Evolutionary conservation across 2,113 vertebrate species (phyloP), one percentile per base, ranked within the genome.

Genomic region (Corvus hawaiiensis): DNA sequence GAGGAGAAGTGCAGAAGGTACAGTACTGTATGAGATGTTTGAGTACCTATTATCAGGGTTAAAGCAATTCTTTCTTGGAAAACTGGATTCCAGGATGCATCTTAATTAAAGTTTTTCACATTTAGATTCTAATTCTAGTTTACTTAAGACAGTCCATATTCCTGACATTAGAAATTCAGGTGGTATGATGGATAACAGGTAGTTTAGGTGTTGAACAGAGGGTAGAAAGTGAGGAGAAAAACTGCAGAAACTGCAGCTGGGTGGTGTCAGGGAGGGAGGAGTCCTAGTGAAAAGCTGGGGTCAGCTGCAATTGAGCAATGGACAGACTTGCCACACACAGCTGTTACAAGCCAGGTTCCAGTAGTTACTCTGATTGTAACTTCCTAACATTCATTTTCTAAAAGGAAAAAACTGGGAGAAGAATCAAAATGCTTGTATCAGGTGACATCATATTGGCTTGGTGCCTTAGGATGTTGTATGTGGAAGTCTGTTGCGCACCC

Each of bases 1-100:
- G 95, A 98, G 99, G 74, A 98, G 99, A 97, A 99, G 99, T 59
- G 99, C 99, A 33, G 99, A 99, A 96, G 99, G 99, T 99, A 93
- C 68, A 54, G 62, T 85, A 20, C 71, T 15, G 7, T 41, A 4
- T 62, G 73, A 93, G 55, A 62, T n/a, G 22, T 6, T 48, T 41
- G 37, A 48, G 26, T 71, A 35, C 6, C 3, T 46, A 2, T 51
- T 55, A 6, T 11, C n/a, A 44, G 19, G 28, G 48, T 61, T 87
- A 52, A 56, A 80, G 21, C 39, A 69, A 3, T 81, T 71, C 9
- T 78, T 39, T 55, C 43, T 71, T 87, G 61, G 52, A 79, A 87
- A 68, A 41, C 24, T 48, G 33, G 4, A 13, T 46, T 85, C 55
- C 11, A 66, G 76, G 35, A 23, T 35, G 7, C 7, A n/a, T 90